Percentiles rank a stretch among this genome's conserved stretches.
phyloP scores from a whole-genome alignment of 2,797 vertebrate species.

The Gallinago nigripennis region DNA sequence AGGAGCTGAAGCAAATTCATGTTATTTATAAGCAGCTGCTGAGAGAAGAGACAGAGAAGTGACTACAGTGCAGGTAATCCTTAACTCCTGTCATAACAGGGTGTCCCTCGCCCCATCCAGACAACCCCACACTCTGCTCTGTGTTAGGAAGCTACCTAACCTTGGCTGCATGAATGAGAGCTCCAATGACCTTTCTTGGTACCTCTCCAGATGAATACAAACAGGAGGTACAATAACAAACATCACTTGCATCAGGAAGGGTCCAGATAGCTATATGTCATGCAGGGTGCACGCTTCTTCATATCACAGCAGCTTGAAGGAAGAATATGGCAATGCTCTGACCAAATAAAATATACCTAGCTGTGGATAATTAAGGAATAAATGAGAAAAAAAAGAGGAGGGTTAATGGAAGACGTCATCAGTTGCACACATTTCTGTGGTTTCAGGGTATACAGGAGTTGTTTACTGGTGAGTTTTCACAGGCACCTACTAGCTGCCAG shows the following conservation, averaged over 20 bases:
- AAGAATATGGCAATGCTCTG: background rate
- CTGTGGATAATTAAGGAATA: background rate
- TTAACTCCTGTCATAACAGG: background rate
- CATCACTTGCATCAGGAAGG: background rate
- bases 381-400: background rate
- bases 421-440: background rate
- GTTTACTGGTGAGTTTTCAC: background rate
- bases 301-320: background rate
- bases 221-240: background rate
- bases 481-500: background rate
- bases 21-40: background rate
- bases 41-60: background rate
- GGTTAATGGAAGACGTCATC: background rate
- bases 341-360: background rate
- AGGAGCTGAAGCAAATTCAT: background rate
- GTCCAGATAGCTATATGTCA: background rate
- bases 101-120: background rate
- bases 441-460: background rate
- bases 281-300: fast-evolving
- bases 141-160: background rate
- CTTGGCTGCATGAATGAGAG: background rate
- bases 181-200: background rate
- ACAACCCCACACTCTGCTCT: background rate
- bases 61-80: background rate
- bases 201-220: background rate